Base-by-base conservation (phyloP, 2,888 invertebrate species). In the Diaphora mendica region DNA sequence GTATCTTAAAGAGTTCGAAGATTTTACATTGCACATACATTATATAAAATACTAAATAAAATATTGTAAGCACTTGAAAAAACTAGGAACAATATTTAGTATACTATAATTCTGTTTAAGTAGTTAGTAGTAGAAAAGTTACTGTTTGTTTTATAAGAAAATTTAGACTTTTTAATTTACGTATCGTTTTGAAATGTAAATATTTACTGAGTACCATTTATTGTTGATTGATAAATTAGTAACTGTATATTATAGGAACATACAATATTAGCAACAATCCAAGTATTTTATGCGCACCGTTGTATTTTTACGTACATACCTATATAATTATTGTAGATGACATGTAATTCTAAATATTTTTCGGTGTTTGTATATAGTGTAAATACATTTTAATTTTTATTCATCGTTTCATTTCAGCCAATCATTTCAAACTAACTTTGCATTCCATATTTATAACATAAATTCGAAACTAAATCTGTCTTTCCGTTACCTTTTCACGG, bases 291-390 rank as follows among this genome's bases (percentile, higher is more conserved):
- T 74, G 65, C 42, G 76, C 76, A 82, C 74, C 67, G 68, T 76
- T 39, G 73, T 68, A 75, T 67, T 72, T 76, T 71, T n/a, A n/a
- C n/a, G n/a, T 77, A 77, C 39, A 76, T 13, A 68, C 23, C 15
- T 81, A 77, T 79, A 76, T 68, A 73, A 71, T 55, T 70, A 71
- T 55, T 70, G 76, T 85, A 83, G 81, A 70, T 70, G 68, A 74
- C 75, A 77, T 78, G 67, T 80, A 77, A 80, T 74, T 79, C 35
- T 11, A 77, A 78, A 73, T 72, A 77, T 82, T 79, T 82, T 85
- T 83, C 82, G 79, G 77, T 88, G 82, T 87, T 79, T 89, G 89
- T 89, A 89, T 78, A 89, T 86, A 86, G 62, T 89, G 89, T 89
- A 87, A 87, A 89, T 89, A 89, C 84, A 87, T 70, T 85, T 82